A percentile compares a stretch with the other conserved stretches of the same genome.
Evolutionary conservation across 1,140 invertebrate genomes (phyloP).

Genomic region (Orchestia grillus): DNA sequence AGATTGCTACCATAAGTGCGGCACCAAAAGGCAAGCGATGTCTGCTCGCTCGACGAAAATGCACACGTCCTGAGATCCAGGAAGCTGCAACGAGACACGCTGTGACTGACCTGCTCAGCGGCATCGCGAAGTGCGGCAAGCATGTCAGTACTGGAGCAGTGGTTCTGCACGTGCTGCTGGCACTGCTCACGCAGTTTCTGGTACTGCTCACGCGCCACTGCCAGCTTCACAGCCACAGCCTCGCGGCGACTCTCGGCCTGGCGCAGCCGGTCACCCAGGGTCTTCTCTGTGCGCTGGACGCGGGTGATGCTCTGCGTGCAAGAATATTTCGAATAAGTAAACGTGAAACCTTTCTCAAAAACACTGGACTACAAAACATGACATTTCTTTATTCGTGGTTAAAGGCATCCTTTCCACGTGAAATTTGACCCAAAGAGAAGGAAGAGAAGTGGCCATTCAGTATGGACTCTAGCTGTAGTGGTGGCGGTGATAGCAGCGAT

Average conservation of each 20-base stretch:
- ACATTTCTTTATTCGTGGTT: too few relatives aligned
- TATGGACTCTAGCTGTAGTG: too few relatives aligned
- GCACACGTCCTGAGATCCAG: too few relatives aligned
- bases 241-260: background rate
- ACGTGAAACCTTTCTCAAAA: background rate
- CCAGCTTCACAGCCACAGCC: background rate
- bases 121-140: background rate
- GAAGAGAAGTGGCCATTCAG: too few relatives aligned
- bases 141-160: background rate
- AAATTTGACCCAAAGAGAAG: too few relatives aligned
- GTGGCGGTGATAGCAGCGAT: too few relatives aligned
- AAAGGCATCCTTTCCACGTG: too few relatives aligned
- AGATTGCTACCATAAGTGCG: too few relatives aligned
- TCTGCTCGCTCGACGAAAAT: too few relatives aligned
- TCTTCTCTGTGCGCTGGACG: constrained; percentile 15
- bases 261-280: background rate
- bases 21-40: too few relatives aligned
- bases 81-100: background rate
- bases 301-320: background rate
- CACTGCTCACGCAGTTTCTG: background rate
- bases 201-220: background rate
- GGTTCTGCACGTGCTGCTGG: background rate
- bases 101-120: background rate
- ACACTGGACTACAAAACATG: background rate
- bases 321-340: background rate